Conservation (phyloP, 2,797 vertebrate genomes). For the Neosilurus mollespiculum region DNA sequence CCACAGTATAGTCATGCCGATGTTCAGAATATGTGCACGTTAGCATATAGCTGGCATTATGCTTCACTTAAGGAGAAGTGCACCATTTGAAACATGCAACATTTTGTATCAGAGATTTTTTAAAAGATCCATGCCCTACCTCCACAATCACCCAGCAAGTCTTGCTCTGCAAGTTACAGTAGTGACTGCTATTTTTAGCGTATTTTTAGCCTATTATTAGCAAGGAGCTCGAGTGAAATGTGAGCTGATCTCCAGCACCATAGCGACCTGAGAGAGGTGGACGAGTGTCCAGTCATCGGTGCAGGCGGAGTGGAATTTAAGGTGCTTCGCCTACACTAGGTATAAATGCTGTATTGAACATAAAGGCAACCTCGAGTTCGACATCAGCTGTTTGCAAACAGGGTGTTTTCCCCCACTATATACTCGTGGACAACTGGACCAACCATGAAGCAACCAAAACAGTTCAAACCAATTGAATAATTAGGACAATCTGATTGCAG, state of each 20-base stretch:
- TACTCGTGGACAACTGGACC: no score
- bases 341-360: background rate
- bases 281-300: background rate
- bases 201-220: constrained; percentile 60
- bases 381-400: background rate
- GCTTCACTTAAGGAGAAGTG: background rate
- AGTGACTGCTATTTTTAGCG: constrained; percentile 35
- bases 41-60: background rate
- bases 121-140: constrained; percentile 30
- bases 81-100: background rate
- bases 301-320: background rate
- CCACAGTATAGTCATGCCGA: background rate
- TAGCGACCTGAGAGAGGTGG: constrained; percentile 12
- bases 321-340: background rate
- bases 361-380: background rate
- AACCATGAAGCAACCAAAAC: background rate
- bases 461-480: background rate
- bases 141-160: constrained; percentile 46
- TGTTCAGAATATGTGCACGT: background rate
- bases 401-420: background rate
- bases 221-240: constrained; percentile 61
- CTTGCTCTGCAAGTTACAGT: constrained; percentile 57
- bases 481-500: background rate
- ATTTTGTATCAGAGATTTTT: background rate
- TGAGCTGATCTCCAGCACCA: constrained; percentile 57